Percentiles rank a stretch among this genome's conserved stretches.
These are phyloP conservation scores for Desoria tigrina DNA, from an alignment of 2,888 invertebrate genomes.

Conservation along the genomic window DNA sequence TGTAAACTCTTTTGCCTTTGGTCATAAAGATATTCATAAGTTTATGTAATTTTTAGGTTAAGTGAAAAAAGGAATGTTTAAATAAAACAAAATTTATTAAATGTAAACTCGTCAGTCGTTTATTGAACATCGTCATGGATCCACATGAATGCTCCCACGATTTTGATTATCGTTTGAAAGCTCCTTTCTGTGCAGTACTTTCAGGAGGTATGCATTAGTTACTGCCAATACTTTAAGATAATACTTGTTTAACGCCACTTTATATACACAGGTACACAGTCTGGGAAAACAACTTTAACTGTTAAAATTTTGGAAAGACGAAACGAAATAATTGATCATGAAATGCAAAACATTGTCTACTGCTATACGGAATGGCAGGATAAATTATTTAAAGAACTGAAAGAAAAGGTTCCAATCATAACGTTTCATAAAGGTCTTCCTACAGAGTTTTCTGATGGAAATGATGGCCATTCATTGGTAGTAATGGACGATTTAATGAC, in stretches of 20 bases:
- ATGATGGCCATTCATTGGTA: constrained; percentile 1
- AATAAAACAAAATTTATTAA: too few species aligned
- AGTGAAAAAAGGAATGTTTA: neutral
- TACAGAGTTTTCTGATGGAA: neutral
- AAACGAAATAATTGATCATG: constrained; percentile 26
- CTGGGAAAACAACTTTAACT: constrained; percentile 21
- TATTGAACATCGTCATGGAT: neutral
- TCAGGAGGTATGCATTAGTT: neutral
- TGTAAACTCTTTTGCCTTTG: constrained; percentile 18
- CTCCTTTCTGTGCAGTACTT: neutral
- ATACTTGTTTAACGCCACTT: too few species aligned
- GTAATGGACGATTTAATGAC: constrained; percentile 33
- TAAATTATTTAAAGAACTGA: constrained; percentile 22
- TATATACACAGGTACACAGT: constrained; percentile 1
- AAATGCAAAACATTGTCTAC: constrained; percentile 20
- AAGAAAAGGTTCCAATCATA: constrained; percentile 19
- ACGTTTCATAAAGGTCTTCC: constrained; percentile 33
- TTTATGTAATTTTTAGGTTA: neutral
- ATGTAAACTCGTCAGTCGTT: neutral
- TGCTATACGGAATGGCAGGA: constrained; percentile 29
- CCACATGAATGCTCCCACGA: neutral
- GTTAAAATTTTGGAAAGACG: constrained; percentile 18
- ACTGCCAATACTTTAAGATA: too few species aligned
- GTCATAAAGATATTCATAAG: constrained; percentile 26
- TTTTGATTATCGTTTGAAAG: neutral